These are phyloP conservation scores for Pteropus alecto DNA, from an alignment of 2,113 vertebrate species.

Conservation along the genomic window DNA sequence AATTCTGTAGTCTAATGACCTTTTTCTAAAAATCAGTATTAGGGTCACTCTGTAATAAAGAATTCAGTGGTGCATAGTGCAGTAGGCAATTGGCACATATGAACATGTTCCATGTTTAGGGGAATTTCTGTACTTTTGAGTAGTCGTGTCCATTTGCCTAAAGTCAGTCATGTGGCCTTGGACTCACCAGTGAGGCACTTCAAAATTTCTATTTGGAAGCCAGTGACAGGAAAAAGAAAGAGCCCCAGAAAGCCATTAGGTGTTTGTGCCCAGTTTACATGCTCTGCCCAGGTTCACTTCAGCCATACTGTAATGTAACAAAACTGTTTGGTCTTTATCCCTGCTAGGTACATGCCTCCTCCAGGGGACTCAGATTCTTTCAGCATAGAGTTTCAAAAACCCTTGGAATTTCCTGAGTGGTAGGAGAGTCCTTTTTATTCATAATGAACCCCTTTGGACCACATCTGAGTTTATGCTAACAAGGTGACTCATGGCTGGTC, in stretches of 20 bases:
- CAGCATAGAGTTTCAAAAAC: neutral
- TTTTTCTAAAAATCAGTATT: neutral
- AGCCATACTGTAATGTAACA: neutral
- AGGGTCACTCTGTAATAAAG: neutral
- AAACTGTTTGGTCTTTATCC: neutral
- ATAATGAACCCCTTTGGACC: neutral
- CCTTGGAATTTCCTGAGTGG: neutral
- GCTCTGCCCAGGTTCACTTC: neutral
- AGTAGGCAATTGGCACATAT: neutral
- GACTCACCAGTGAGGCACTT: neutral
- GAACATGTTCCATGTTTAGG: neutral
- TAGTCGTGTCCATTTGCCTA: neutral
- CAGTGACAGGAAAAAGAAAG: neutral
- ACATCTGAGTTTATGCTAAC: neutral
- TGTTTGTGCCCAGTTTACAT: neutral
- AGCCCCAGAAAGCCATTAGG: neutral
- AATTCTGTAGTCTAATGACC: neutral
- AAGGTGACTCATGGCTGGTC: neutral
- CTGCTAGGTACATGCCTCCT: neutral
- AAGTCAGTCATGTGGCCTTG: neutral
- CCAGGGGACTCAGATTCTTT: neutral
- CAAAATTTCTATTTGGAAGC: neutral
- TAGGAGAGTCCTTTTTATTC: neutral
- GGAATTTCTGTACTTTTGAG: neutral
- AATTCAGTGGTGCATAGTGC: neutral